Conservation (phyloP, 1,140 invertebrate species). For the Adelges cooleyi region DNA sequence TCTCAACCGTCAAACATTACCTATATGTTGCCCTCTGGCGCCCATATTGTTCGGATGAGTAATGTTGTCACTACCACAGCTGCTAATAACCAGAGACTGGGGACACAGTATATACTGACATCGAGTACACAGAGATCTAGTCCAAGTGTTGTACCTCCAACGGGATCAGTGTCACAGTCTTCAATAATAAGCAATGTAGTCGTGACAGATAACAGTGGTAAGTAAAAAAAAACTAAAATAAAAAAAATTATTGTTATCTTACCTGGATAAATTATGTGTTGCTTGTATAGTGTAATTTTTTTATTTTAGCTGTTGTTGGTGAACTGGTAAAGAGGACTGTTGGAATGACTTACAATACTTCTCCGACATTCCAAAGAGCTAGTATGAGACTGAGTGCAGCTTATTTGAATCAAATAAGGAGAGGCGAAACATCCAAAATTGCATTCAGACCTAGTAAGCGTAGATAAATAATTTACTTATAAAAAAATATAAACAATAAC, state of each 20-base stretch:
- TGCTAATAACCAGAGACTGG: background rate
- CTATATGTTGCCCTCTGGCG: slow-evolving; percentile 13
- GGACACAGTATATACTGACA: background rate
- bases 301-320: background rate
- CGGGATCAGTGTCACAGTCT: background rate
- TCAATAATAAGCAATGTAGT: background rate
- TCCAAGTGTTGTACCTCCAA: background rate
- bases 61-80: background rate
- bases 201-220: background rate
- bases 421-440: background rate
- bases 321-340: background rate
- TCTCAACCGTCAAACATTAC: background rate
- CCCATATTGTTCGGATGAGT: slow-evolving; percentile 14
- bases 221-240: background rate
- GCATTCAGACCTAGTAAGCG: slow-evolving; percentile 1
- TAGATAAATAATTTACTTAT: background rate
- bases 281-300: too few relatives aligned
- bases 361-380: background rate
- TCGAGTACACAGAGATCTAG: background rate
- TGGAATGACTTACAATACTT: background rate
- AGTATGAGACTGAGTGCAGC: background rate
- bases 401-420: background rate
- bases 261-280: too few relatives aligned
- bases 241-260: too few relatives aligned
- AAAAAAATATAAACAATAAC: background rate